Percentiles rank a stretch among this genome's conserved stretches.
Evolutionary conservation across 1,140 invertebrate genomes (phyloP).

Genomic region (Lepidurus arcticus): DNA sequence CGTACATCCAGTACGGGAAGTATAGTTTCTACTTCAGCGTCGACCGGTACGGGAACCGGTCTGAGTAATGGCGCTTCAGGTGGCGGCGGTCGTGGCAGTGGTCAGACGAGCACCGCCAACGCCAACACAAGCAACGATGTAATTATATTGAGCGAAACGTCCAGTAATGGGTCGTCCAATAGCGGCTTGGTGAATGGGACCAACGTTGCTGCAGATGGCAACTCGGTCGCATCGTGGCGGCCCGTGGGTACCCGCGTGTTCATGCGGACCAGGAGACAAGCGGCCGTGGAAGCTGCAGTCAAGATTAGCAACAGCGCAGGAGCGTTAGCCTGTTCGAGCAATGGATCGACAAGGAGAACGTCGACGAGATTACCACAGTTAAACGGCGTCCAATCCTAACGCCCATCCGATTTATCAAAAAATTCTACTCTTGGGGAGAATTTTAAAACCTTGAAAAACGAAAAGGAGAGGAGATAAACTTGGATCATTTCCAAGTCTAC

Average conservation of each 20-base stretch:
- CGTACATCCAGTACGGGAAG: slow-evolving; percentile 8
- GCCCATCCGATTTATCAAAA: background rate
- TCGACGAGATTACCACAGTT: slow-evolving; percentile 31
- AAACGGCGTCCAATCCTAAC: background rate
- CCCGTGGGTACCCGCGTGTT: slow-evolving; percentile 30
- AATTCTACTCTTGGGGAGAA: background rate
- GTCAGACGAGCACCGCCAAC: slow-evolving; percentile 26
- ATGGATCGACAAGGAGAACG: background rate
- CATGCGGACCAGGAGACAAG: slow-evolving; percentile 30
- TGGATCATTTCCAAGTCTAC: background rate
- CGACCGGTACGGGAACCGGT: slow-evolving; percentile 27
- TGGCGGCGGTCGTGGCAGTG: slow-evolving; percentile 18
- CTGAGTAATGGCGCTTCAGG: slow-evolving; percentile 24
- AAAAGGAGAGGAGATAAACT: background rate
- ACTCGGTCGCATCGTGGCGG: slow-evolving; percentile 23
- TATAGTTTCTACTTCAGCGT: slow-evolving; percentile 3
- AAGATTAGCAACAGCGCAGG: slow-evolving; percentile 15
- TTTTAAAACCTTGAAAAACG: background rate
- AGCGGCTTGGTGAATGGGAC: slow-evolving; percentile 26
- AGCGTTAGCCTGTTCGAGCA: background rate
- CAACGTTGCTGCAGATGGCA: slow-evolving; percentile 17
- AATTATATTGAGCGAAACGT: slow-evolving; percentile 30
- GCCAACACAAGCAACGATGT: slow-evolving; percentile 26
- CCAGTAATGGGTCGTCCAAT: slow-evolving; percentile 15
- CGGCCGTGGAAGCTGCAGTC: slow-evolving; percentile 26